A percentile compares a stretch with the other conserved stretches of the same genome.
Conservation (phyloP, 2,888 invertebrate species). For the Sarcophaga variegata region DNA sequence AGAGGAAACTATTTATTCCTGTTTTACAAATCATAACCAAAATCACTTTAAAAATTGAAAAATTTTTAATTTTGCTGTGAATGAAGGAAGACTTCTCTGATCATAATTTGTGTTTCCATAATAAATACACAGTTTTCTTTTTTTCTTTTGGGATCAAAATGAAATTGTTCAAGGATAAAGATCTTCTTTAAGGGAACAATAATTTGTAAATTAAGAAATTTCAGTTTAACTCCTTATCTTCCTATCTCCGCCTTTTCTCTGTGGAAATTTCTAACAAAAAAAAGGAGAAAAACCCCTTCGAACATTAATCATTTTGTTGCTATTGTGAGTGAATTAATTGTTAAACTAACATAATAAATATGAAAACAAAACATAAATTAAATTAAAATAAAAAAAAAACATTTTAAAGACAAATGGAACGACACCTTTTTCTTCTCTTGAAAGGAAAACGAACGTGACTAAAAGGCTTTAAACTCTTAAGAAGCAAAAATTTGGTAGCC, state of each 20-base stretch:
- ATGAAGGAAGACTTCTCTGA: no score
- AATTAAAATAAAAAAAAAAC: slow-evolving; percentile 47
- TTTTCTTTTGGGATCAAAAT: no score
- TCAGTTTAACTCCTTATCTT: slow-evolving; percentile 57
- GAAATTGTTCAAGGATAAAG: slow-evolving; percentile 50
- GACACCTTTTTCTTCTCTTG: slow-evolving; percentile 64
- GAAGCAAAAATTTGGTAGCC: slow-evolving; percentile 33
- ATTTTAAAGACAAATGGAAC: slow-evolving; percentile 66
- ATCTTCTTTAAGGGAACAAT: slow-evolving; percentile 1
- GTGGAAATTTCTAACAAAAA: no score
- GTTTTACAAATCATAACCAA: no score
- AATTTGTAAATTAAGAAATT: slow-evolving; percentile 59
- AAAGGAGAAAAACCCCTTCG: no score
- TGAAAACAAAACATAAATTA: slow-evolving; percentile 64
- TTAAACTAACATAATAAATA: slow-evolving; percentile 66
- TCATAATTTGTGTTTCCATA: no score
- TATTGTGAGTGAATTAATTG: slow-evolving; percentile 70
- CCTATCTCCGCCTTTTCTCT: no score
- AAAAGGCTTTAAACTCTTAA: slow-evolving; percentile 52
- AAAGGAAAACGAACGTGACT: slow-evolving; percentile 17
- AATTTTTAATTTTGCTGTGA: no score
- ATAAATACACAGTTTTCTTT: no score
- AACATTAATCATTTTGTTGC: slow-evolving; percentile 68
- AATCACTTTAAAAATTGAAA: no score
- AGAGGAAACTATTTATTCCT: no score